Base-by-base conservation (phyloP, 2,113 vertebrate genomes). In the Bambusicola thoracicus region DNA sequence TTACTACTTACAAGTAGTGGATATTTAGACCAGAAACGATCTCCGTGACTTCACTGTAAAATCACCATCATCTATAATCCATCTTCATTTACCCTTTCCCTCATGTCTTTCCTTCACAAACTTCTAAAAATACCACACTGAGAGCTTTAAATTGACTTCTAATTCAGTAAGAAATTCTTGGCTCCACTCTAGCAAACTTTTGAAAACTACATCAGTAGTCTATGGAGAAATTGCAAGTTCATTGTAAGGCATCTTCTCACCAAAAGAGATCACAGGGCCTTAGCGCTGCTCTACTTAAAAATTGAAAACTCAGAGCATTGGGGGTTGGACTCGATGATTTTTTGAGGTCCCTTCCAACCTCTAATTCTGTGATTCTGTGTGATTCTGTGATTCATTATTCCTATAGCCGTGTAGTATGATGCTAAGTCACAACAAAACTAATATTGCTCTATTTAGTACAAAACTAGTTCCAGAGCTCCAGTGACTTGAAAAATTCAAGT, bases 21-120 rank as follows among this genome's bases (percentile, higher is more conserved):
- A 53, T 92, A 74, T n/a, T 85, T 85, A 86, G 87, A 90, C 7
- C 49, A 74, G 84, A 85, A 80, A n/a, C 74, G 84, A 13, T 19
- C 67, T 61, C 19, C 14, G 13, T 36, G 6, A 55, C 86, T 93
- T 86, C 51, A 70, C 15, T 48, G 40, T 85, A 75, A 90, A 86
- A 38, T 81, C 43, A 88, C 29, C 22, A 65, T 69, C 32, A 67
- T 44, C 20, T 51, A 32, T 65, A 81, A 75, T 27, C 8, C 11
- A 20, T 86, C 56, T 70, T 83, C 5, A 43, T 85, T 81, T 88
- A 81, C 29, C 18, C 8, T 67, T 83, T 83, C 40, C 29, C 29
- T 25, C 12, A 4, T 78, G 9, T 48, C 83, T 74, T 88, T 85
- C 8, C 30, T 85, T 29, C 29, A 36, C 18, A 49, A 40, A 8